These are phyloP conservation scores for Siniperca scherzeri DNA, from an alignment of 2,797 vertebrate genomes.

Conservation along the genomic window DNA sequence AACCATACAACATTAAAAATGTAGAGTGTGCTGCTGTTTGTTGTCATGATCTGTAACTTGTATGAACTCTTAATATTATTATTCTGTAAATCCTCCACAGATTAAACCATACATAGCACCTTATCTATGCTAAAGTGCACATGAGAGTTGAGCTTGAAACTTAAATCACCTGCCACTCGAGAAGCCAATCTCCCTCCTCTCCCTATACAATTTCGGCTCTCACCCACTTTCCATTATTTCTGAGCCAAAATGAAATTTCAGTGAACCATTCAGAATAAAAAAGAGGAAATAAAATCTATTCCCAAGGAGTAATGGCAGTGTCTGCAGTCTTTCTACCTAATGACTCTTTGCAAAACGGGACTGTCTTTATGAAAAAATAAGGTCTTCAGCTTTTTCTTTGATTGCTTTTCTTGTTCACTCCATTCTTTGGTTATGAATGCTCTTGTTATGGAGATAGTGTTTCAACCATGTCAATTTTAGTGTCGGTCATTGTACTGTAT, in stretches of 20 bases:
- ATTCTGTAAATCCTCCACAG: neutral
- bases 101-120: conserved; percentile 5
- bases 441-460: conserved; percentile 46
- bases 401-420: conserved; percentile 73
- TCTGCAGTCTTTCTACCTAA: conserved; percentile 73
- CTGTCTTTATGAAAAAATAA: conserved; percentile 40
- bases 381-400: conserved; percentile 67
- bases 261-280: conserved; percentile 63
- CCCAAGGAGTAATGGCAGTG: conserved; percentile 36
- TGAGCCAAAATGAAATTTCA: conserved; percentile 76
- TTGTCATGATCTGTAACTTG: neutral
- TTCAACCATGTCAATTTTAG: conserved; percentile 48
- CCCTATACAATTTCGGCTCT: conserved; percentile 32
- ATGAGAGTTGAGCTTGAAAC: conserved; percentile 35
- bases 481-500: conserved; percentile 40
- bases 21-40: neutral
- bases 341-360: conserved; percentile 53
- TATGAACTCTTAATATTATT: neutral
- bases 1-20: neutral
- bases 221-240: conserved; percentile 65
- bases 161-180: conserved; percentile 52
- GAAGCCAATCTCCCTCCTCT: conserved; percentile 25
- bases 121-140: neutral
- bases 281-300: conserved; percentile 68
- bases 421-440: conserved; percentile 44